These are phyloP conservation scores for Gryllus longicercus DNA, from an alignment of 2,888 invertebrate genomes.

Conservation along the genomic window DNA sequence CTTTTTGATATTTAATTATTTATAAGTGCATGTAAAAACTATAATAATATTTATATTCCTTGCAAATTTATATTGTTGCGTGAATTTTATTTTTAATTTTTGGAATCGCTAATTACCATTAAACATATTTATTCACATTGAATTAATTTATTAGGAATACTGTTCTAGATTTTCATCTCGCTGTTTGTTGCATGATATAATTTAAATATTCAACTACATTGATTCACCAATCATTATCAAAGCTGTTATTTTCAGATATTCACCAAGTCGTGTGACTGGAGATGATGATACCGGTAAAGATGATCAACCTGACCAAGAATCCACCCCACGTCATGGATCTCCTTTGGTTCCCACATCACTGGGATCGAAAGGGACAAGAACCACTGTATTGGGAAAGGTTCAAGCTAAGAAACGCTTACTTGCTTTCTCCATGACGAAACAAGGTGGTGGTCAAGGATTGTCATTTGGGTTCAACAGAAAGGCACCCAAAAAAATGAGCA, in stretches of 20 bases:
- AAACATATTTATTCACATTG: too few relatives aligned
- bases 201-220: too few relatives aligned
- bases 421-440: conserved; percentile 46
- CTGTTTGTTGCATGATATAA: too few relatives aligned
- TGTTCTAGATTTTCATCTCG: too few relatives aligned
- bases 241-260: conserved; percentile 30
- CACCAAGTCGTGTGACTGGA: conserved; percentile 30
- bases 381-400: conserved; percentile 43
- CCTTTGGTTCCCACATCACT: conserved; percentile 21
- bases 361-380: conserved; percentile 20
- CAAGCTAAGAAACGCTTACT: conserved; percentile 48
- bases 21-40: too few relatives aligned
- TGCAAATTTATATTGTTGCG: too few relatives aligned
- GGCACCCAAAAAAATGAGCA: conserved; percentile 31
- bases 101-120: too few relatives aligned
- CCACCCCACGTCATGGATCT: not conserved
- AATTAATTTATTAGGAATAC: too few relatives aligned
- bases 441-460: conserved; percentile 38
- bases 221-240: too few relatives aligned
- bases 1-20: too few relatives aligned
- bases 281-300: conserved; percentile 31
- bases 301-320: not conserved
- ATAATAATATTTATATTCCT: too few relatives aligned
- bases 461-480: conserved; percentile 37
- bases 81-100: too few relatives aligned